Evolutionary conservation across 2,113 vertebrate species (phyloP).

Genomic region (Psittacula cyanocephala): DNA sequence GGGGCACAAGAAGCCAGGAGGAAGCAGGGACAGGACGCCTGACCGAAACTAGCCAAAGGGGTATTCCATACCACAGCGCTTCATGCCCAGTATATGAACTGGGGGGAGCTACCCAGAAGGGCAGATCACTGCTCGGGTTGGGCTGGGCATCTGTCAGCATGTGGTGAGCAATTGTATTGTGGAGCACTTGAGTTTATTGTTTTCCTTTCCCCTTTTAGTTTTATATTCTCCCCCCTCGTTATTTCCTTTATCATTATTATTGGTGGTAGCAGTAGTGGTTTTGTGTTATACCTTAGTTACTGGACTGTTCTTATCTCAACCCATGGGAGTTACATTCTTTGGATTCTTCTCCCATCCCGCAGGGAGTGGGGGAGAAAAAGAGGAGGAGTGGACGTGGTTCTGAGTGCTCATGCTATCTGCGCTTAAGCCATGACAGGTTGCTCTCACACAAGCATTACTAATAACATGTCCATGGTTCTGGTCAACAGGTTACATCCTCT

Average conservation of each 20-base stretch:
- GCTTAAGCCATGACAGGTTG: not conserved
- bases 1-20: not conserved
- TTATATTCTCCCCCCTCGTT: not conserved
- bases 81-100: not conserved
- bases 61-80: not conserved
- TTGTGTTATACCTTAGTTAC: not conserved
- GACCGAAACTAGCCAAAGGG: not conserved
- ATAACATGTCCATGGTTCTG: fast-evolving
- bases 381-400: not conserved
- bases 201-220: too few species aligned
- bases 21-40: not conserved
- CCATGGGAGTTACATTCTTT: not conserved
- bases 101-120: not conserved
- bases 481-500: not conserved
- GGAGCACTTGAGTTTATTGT: too few species aligned
- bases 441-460: not conserved
- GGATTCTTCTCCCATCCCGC: not conserved
- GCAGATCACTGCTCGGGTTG: too few species aligned
- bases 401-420: not conserved
- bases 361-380: not conserved
- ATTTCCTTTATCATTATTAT: not conserved
- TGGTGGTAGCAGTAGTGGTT: not conserved
- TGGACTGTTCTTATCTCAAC: not conserved
- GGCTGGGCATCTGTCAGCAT: not conserved
- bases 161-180: not conserved